These are phyloP conservation scores for Lipophrys pholis DNA, from an alignment of 2,113 vertebrate genomes.

Conservation along the genomic window DNA sequence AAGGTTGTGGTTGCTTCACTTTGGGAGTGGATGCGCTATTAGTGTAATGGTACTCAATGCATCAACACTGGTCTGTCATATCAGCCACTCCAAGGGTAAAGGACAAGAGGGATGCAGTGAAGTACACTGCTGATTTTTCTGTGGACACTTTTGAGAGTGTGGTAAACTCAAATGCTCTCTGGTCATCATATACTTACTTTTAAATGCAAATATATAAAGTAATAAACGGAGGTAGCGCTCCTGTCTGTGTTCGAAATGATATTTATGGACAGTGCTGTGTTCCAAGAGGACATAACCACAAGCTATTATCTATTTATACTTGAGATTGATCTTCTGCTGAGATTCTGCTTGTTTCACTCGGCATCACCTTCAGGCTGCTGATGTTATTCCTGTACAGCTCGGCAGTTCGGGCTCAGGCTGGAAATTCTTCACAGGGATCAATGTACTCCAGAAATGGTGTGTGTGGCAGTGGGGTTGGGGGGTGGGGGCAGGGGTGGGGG, in stretches of 20 bases:
- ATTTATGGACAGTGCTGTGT: conserved; percentile 21
- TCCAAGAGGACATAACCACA: conserved; percentile 26
- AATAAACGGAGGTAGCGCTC: conserved; percentile 2
- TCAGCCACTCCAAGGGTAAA: conserved; percentile 32
- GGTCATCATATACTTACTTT: background rate
- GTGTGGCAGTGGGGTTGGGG: background rate
- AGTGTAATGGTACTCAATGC: conserved; percentile 58
- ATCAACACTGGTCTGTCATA: conserved; percentile 32
- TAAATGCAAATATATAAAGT: background rate
- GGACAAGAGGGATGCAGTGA: background rate
- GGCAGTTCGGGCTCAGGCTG: conserved; percentile 41
- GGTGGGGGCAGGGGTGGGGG: conserved; percentile 12
- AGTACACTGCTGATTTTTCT: background rate
- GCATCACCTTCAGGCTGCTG: conserved; percentile 53
- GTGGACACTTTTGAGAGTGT: background rate
- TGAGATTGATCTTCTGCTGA: conserved; percentile 30
- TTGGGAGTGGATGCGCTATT: conserved; percentile 52
- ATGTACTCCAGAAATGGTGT: conserved; percentile 53
- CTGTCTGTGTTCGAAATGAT: conserved; percentile 18
- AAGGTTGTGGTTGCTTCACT: conserved; percentile 53
- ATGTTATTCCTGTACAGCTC: conserved; percentile 62
- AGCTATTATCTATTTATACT: conserved; percentile 61
- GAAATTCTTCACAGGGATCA: conserved; percentile 66
- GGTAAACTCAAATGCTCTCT: background rate
- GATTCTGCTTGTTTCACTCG: conserved; percentile 48